phyloP scores from a whole-genome alignment of 2,888 invertebrate genomes.

The Polyploca ridens region DNA sequence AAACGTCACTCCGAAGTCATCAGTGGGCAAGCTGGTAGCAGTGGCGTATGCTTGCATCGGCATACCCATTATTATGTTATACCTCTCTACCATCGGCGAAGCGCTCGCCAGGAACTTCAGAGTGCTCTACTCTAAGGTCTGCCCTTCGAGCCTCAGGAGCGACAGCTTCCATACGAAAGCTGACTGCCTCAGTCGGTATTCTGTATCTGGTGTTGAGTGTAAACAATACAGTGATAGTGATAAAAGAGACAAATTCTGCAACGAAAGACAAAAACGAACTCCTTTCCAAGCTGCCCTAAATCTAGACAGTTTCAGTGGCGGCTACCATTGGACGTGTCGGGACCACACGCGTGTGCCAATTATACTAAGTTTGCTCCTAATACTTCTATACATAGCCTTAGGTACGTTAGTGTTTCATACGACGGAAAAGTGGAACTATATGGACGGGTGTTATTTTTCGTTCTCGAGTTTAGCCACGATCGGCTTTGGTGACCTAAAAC shows the following conservation, averaged over 20 bases:
- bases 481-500: slow-evolving; percentile 92
- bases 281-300: slow-evolving; percentile 78
- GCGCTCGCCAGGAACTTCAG: slow-evolving; percentile 92
- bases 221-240: slow-evolving; percentile 48
- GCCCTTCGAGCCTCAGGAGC: slow-evolving; percentile 52
- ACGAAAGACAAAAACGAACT: slow-evolving; percentile 54
- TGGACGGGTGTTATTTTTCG: slow-evolving; percentile 94
- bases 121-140: slow-evolving; percentile 86
- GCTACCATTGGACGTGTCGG: slow-evolving; percentile 75
- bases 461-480: slow-evolving; percentile 92
- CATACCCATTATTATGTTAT: slow-evolving; percentile 94
- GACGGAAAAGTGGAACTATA: slow-evolving; percentile 95
- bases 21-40: slow-evolving; percentile 92
- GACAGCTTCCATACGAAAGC: slow-evolving; percentile 55
- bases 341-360: slow-evolving; percentile 93
- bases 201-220: slow-evolving; percentile 39
- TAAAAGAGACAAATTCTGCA: slow-evolving; percentile 44
- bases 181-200: slow-evolving; percentile 49
- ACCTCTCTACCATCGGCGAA: slow-evolving; percentile 94
- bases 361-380: slow-evolving; percentile 92
- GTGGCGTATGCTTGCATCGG: slow-evolving; percentile 93
- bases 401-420: slow-evolving; percentile 95
- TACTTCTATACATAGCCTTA: slow-evolving; percentile 93
- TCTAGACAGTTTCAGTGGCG: slow-evolving; percentile 66
- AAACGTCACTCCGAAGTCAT: slow-evolving; percentile 91